phyloP scores from a whole-genome alignment of 1,140 invertebrate genomes.

The Laupala kohalensis region DNA sequence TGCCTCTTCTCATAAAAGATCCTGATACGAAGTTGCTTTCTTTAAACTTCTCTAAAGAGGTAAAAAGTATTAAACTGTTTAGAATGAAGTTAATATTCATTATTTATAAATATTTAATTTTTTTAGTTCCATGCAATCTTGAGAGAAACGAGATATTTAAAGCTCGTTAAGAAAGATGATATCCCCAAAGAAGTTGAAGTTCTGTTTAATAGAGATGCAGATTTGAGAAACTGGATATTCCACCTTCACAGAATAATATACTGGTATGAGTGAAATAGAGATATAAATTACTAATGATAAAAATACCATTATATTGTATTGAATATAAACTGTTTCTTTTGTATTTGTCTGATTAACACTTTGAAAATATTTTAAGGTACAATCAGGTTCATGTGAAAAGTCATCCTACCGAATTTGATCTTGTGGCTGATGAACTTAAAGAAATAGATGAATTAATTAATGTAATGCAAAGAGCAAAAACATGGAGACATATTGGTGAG shows the following conservation, averaged over 20 bases:
- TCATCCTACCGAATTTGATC: conserved; percentile 48
- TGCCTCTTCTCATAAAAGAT: conserved; percentile 25
- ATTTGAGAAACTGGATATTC: conserved; percentile 30
- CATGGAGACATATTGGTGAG: background rate
- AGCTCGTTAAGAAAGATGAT: conserved; percentile 39
- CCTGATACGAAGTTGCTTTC: conserved; percentile 25
- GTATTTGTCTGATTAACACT: too few species aligned
- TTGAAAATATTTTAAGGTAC: too few species aligned
- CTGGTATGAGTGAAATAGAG: conserved; percentile 26
- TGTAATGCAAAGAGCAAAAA: background rate
- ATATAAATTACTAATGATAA: too few species aligned
- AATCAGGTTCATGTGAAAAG: conserved; percentile 53
- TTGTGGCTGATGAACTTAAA: conserved; percentile 51
- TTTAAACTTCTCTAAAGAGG: conserved; percentile 22
- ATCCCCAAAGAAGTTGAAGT: conserved; percentile 39
- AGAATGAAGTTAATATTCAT: too few species aligned
- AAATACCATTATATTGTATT: too few species aligned
- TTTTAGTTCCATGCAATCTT: conserved; percentile 27
- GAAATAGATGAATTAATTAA: conserved; percentile 44
- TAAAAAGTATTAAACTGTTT: too few species aligned
- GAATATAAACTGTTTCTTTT: too few species aligned
- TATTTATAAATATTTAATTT: too few species aligned
- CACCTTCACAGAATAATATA: conserved; percentile 36
- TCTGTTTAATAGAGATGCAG: conserved; percentile 38
- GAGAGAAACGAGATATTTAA: conserved; percentile 49